A percentile compares a stretch with the other conserved stretches of the same genome.
phyloP scores from a whole-genome alignment of 2,888 invertebrate genomes.

The Ditula angustiorana region DNA sequence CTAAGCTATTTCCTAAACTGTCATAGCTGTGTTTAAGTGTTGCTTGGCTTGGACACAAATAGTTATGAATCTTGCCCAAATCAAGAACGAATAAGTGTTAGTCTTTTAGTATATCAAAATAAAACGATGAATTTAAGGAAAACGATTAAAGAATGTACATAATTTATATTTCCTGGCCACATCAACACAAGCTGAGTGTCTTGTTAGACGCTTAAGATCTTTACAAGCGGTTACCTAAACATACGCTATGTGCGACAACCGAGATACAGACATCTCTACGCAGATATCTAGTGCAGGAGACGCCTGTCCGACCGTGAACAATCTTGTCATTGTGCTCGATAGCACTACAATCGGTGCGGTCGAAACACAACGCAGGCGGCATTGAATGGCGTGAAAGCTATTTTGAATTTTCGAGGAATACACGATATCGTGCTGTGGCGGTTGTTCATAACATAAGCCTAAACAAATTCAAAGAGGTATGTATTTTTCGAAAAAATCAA shows the following conservation, averaged over 20 bases:
- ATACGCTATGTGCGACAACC: background rate
- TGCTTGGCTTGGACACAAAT: too few species aligned
- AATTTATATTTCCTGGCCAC: slow-evolving; percentile 45
- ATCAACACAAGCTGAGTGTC: slow-evolving; percentile 48
- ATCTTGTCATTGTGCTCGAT: slow-evolving; percentile 2
- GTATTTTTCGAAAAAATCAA: too few species aligned
- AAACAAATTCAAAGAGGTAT: too few species aligned
- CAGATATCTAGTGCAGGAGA: slow-evolving; percentile 6
- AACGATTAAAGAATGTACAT: too few species aligned
- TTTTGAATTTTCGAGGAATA: background rate
- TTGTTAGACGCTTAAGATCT: slow-evolving; percentile 53
- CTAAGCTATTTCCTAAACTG: too few species aligned
- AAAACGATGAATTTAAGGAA: too few species aligned
- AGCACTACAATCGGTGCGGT: background rate
- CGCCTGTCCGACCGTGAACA: slow-evolving; percentile 8
- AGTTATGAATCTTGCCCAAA: too few species aligned
- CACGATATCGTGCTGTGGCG: too few species aligned
- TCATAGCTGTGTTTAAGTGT: too few species aligned
- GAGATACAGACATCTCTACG: background rate
- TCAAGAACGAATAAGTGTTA: too few species aligned
- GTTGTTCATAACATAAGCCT: too few species aligned
- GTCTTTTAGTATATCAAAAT: too few species aligned
- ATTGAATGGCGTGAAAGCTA: background rate
- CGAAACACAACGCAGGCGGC: background rate
- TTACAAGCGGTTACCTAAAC: slow-evolving; percentile 41